phyloP scores from a whole-genome alignment of 2,113 vertebrate genomes.

The Esox niger region DNA sequence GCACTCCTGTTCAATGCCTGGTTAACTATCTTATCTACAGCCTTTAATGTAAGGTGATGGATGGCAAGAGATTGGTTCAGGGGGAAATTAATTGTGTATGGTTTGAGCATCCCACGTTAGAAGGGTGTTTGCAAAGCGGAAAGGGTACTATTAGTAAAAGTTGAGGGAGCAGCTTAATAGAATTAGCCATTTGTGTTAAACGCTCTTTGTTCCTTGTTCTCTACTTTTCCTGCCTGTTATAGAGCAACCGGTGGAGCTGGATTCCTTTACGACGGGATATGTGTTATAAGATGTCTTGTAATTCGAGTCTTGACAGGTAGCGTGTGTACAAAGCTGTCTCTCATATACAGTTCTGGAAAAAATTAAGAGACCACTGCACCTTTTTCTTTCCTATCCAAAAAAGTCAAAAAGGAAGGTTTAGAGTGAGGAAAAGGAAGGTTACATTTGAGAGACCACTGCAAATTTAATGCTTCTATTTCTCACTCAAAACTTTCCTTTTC shows the following conservation, averaged over 20 bases:
- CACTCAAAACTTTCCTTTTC: too few relatives aligned
- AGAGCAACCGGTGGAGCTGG: slow-evolving; percentile 12
- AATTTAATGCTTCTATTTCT: too few relatives aligned
- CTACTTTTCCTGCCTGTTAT: slow-evolving; percentile 28
- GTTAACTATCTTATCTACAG: neutral
- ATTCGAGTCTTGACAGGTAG: neutral
- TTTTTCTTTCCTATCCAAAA: too few relatives aligned
- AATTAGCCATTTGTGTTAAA: slow-evolving; percentile 31
- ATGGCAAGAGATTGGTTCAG: slow-evolving; percentile 12
- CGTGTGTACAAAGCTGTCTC: neutral
- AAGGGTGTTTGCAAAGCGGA: slow-evolving; percentile 29
- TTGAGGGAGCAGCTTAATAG: slow-evolving; percentile 38
- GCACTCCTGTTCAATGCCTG: neutral
- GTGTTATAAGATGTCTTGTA: neutral
- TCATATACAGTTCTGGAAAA: too few relatives aligned
- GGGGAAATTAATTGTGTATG: slow-evolving; percentile 12
- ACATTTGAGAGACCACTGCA: too few relatives aligned
- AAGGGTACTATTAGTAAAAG: slow-evolving; percentile 31
- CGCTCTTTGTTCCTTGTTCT: neutral
- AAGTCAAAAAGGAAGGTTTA: too few relatives aligned
- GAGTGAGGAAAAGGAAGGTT: too few relatives aligned
- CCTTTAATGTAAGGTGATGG: neutral
- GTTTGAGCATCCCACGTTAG: slow-evolving; percentile 35
- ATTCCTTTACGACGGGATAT: slow-evolving; percentile 13
- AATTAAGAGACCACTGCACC: too few relatives aligned